Conservation (phyloP, 2,113 vertebrate species). For the Hassar affinis region DNA sequence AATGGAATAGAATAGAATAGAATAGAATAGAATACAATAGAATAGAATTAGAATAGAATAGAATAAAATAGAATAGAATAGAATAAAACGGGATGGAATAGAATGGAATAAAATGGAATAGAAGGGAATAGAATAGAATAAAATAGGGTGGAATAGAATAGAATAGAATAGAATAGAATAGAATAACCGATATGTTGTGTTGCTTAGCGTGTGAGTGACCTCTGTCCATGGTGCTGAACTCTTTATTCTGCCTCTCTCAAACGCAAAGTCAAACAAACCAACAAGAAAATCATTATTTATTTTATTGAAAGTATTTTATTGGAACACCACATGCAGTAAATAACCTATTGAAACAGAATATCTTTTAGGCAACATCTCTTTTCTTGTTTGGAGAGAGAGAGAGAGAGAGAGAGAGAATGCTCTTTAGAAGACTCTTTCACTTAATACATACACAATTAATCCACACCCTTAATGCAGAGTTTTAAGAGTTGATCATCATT, state of each 20-base stretch:
- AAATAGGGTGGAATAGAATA: too few species aligned
- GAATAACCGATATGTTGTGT: not conserved
- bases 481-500: not conserved
- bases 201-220: not conserved
- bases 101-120: too few species aligned
- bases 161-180: not conserved
- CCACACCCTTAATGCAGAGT: not conserved
- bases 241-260: too few species aligned
- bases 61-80: too few species aligned
- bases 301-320: not conserved
- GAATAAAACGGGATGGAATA: too few species aligned
- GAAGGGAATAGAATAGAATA: too few species aligned
- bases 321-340: not conserved
- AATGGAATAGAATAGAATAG: too few species aligned
- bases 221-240: not conserved
- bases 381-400: not conserved
- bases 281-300: too few species aligned
- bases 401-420: not conserved
- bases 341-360: not conserved
- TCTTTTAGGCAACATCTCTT: not conserved
- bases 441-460: conserved; percentile 6
- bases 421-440: not conserved
- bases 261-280: too few species aligned
- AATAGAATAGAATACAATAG: too few species aligned
- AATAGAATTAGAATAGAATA: too few species aligned